These are phyloP conservation scores for Hyposoter dolosus DNA, from an alignment of 2,888 invertebrate species.

Conservation along the genomic window DNA sequence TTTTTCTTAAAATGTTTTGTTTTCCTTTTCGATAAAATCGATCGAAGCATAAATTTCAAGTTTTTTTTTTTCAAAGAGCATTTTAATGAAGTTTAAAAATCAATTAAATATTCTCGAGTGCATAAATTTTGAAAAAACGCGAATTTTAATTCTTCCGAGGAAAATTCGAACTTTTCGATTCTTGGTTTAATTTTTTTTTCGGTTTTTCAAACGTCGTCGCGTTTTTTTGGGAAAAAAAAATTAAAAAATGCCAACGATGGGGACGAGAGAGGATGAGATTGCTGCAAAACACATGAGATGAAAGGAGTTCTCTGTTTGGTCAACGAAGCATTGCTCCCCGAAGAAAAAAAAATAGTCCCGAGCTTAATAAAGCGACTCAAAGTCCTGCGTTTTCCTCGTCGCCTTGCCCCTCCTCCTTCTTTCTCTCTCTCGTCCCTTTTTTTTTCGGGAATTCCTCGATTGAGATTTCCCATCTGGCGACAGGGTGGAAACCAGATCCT, in stretches of 20 bases:
- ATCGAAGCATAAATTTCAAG: neutral
- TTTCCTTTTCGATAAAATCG: neutral
- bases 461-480: slow-evolving; percentile 65
- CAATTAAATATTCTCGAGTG: neutral
- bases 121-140: slow-evolving; percentile 7
- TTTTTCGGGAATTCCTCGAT: slow-evolving; percentile 57
- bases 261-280: slow-evolving; percentile 17
- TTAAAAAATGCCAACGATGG: slow-evolving; percentile 9
- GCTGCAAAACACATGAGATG: slow-evolving; percentile 68
- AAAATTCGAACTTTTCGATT: neutral
- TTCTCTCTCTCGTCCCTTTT: slow-evolving; percentile 1
- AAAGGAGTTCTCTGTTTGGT: slow-evolving; percentile 74
- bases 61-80: neutral
- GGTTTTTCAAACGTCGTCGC: slow-evolving; percentile 26
- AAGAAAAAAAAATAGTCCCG: slow-evolving; percentile 24
- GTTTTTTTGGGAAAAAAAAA: slow-evolving; percentile 38
- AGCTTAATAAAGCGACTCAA: slow-evolving; percentile 36
- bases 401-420: neutral
- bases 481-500: slow-evolving; percentile 32
- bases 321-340: slow-evolving; percentile 40
- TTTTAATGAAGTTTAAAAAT: slow-evolving; percentile 1
- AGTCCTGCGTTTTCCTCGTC: slow-evolving; percentile 51
- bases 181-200: slow-evolving; percentile 24
- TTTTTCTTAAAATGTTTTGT: neutral
- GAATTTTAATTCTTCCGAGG: no score